Percentiles rank a stretch among this genome's conserved stretches.
These are phyloP conservation scores for Drosophila nr. fundita DNA, from an alignment of 2,888 invertebrate species.

Conservation along the genomic window DNA sequence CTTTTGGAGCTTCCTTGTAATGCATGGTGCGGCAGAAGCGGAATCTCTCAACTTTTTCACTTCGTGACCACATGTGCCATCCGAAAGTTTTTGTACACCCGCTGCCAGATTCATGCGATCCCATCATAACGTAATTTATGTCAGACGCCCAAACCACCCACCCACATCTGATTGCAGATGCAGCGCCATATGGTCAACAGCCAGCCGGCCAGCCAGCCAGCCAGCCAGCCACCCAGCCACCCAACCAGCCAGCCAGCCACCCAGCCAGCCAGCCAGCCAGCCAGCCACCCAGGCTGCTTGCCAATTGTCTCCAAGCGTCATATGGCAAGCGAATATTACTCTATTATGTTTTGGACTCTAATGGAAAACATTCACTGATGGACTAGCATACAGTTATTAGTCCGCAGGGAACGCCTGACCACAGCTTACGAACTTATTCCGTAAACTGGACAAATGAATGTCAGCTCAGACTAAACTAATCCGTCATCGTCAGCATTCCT, in stretches of 20 bases:
- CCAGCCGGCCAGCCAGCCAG: background rate
- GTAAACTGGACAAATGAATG: conserved; percentile 60
- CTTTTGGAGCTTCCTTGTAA: conserved; percentile 73
- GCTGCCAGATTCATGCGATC: conserved; percentile 64
- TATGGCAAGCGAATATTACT: conserved; percentile 63
- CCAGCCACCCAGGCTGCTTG: background rate
- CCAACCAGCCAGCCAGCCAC: conserved; percentile 27
- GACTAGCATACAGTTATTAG: conserved; percentile 68
- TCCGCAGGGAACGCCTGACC: conserved; percentile 42
- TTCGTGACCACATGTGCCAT: conserved; percentile 73
- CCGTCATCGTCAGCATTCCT: conserved; percentile 64
- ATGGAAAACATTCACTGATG: conserved; percentile 42
- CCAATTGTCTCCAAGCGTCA: conserved; percentile 69
- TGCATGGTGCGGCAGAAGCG: conserved; percentile 56
- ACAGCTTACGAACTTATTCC: conserved; percentile 25
- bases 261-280: conserved; percentile 25
- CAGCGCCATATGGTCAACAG: conserved; percentile 69
- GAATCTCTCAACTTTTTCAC: conserved; percentile 51
- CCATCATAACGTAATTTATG: conserved; percentile 81
- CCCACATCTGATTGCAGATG: conserved; percentile 66
- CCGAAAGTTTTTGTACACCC: conserved; percentile 55
- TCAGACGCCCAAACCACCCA: conserved; percentile 33
- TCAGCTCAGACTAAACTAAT: conserved; percentile 61
- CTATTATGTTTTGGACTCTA: conserved; percentile 61
- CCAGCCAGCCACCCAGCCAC: conserved; percentile 43